Percentiles rank a stretch among this genome's conserved stretches.
These are phyloP conservation scores for Elgaria multicarinata DNA, from an alignment of 2,113 vertebrate genomes.

Conservation along the genomic window DNA sequence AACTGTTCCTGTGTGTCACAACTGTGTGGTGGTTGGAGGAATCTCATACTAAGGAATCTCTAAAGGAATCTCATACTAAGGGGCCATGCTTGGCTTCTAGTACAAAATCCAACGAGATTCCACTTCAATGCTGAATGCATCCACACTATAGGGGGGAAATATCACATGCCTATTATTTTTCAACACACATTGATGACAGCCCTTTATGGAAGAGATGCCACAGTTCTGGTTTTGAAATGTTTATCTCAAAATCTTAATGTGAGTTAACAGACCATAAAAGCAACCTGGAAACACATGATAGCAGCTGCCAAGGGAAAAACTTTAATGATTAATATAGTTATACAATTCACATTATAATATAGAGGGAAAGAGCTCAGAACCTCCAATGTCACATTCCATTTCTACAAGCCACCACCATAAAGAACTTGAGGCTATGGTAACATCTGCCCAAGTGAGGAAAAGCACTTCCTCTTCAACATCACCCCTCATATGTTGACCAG, in stretches of 20 bases:
- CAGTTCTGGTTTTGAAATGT: background rate
- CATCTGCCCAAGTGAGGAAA: background rate
- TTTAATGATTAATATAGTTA: background rate
- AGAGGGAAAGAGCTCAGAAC: background rate
- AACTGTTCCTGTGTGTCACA: background rate
- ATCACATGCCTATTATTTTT: background rate
- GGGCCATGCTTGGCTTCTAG: background rate
- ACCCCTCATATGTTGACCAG: background rate
- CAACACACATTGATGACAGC: background rate
- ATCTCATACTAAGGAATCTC: background rate
- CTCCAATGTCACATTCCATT: background rate
- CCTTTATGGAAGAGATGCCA: background rate
- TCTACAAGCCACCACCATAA: background rate
- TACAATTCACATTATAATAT: background rate
- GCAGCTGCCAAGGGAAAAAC: background rate
- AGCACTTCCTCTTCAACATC: background rate
- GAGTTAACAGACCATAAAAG: background rate
- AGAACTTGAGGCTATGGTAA: too few relatives aligned
- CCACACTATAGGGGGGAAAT: too few relatives aligned
- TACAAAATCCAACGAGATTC: background rate
- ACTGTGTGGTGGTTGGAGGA: background rate
- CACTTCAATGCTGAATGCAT: background rate
- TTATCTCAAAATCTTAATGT: background rate
- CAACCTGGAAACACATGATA: background rate
- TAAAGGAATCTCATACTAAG: background rate